Base-by-base conservation (phyloP, 1,140 invertebrate genomes). In the Drosophila sturtevanti region DNA sequence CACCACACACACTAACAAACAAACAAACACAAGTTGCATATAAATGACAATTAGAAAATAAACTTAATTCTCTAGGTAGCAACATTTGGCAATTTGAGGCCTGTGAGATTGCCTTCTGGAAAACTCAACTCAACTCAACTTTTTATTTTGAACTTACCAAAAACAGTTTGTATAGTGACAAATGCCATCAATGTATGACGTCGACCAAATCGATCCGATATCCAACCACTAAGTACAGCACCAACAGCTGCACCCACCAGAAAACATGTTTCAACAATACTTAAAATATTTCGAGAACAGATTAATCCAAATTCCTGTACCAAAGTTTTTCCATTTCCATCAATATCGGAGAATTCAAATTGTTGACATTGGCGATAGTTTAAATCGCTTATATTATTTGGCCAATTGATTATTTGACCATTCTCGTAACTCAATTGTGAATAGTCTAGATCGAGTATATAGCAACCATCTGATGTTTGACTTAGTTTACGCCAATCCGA, bases 151-250 rank as follows among this genome's bases (percentile, higher is more conserved):
- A 10, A 89, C 89, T 77, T 55, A 92, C 91, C 91, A 11, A 89
- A 79, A 24, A 81, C 48, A 5, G 79, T 77, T 59, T 92, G 91
- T 35, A 91, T 76, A n/a, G 68, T 70, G 31, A 82, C 91, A 38
- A 91, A 94, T 1, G 93, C 82, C 92, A 97, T 94, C 34, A 97
- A 87, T 1, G 95, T 95, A 51, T 93, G 93, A 84, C 97, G 96
- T 51, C 96, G 93, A 2, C 96, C 96, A 79, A 95, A 96, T 79
- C 81, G 73, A 87, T 96, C 95, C 10, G 95, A 95, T 59, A 96
- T 93, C 90, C 94, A 94, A 2, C 95, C 95, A 52, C 94, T 95
- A 0, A 95, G 93, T 9, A 96, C 93, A 9, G 95, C 95, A n/a
- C 95, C 95, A 2, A 94, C 84, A 0, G 95, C 95, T 0, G 95